Evolutionary conservation across 2,797 vertebrate species (phyloP), one percentile per base, ranked within the genome.

Genomic region (Anomalospiza imberbis): DNA sequence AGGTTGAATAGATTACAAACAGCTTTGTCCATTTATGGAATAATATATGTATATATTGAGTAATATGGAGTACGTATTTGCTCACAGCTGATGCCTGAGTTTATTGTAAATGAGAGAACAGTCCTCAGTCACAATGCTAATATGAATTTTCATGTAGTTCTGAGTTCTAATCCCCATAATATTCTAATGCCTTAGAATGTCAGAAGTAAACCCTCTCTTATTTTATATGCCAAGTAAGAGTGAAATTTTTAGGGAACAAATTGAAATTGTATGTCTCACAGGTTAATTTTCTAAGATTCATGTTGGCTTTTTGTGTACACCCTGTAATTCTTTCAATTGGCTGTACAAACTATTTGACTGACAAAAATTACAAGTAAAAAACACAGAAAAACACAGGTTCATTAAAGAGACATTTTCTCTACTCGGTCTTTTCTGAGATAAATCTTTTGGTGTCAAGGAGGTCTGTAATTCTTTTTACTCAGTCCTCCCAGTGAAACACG

Each of bases 401-500:
- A 53, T 51, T 60, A 44, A 60, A 45, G 1, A 63, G 7, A 40
- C 6, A 4, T 20, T 75, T 72, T 71, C 51, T 62, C 19, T 63
- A 10, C 5, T 60, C 32, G 29, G 31, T 76, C 26, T 20, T 34
- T 44, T 62, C 18, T 47, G 38, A 77, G 36, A 58, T 4, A 63
- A 24, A 20, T 26, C 4, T 73, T 91, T 65, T 26, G 3, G 20
- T 20, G 9, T 62, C 6, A 14, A 47, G 10, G 2, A 25, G 3
- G 7, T 58, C 12, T 16, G 6, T 53, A 66, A 47, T 63, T 60
- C 26, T 50, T 60, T 73, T 72, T 63, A 60, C 7, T 65, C 12
- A 53, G 7, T 50, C 31, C 4, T 68, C 17, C 12, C 51, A 40
- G 4, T 63, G 45, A 72, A 86, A 61, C 0, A 1, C 0, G 0